Percentiles rank a stretch among this genome's conserved stretches.
These are phyloP conservation scores for Uria aalge DNA, from an alignment of 2,113 vertebrate genomes.

Conservation along the genomic window DNA sequence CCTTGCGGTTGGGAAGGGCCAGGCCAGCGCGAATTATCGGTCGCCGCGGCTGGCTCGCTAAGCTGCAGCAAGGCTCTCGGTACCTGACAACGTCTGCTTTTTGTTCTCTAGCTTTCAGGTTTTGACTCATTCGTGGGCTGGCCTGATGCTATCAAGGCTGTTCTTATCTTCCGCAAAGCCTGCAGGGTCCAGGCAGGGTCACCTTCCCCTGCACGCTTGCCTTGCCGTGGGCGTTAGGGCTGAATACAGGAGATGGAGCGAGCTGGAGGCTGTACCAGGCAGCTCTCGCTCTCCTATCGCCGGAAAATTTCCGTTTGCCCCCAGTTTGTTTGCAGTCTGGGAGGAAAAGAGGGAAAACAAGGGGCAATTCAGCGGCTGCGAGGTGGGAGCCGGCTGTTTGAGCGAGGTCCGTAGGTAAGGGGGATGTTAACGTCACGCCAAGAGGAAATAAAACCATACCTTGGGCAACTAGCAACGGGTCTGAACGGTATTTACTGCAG, in stretches of 20 bases:
- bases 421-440: background rate
- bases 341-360: background rate
- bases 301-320: background rate
- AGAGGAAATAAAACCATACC: background rate
- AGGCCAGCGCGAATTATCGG: fast-evolving
- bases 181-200: background rate
- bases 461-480: background rate
- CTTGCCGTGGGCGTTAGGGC: background rate
- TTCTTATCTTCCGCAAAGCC: background rate
- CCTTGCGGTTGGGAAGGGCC: background rate
- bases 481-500: fast-evolving
- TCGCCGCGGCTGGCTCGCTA: background rate
- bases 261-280: background rate
- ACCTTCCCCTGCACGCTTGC: background rate
- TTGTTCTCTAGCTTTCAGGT: background rate
- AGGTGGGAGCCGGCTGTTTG: background rate
- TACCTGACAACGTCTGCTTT: background rate
- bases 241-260: fast-evolving
- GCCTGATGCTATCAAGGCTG: background rate
- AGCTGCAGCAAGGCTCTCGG: background rate
- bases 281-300: fast-evolving
- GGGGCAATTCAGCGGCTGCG: background rate
- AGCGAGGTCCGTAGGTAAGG: background rate
- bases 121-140: background rate
- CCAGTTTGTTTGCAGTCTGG: background rate